Evolutionary conservation across 2,888 invertebrate genomes (phyloP).

Genomic region (Hemistola chrysoprasaria): DNA sequence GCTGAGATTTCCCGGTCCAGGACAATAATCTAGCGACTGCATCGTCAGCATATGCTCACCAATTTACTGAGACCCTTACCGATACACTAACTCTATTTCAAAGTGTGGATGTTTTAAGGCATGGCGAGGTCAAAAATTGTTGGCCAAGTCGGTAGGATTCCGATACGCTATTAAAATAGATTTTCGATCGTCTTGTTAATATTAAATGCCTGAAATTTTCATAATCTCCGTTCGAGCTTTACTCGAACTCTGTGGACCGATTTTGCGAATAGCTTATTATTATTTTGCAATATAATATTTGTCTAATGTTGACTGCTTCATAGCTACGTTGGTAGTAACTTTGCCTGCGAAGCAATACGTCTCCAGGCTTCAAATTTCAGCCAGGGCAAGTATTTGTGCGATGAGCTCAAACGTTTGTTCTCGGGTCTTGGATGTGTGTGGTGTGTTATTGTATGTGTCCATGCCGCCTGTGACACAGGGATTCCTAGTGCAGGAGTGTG

Average conservation of each 20-base stretch:
- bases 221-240: constrained; percentile 21
- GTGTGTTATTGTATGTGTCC: no score
- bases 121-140: constrained; percentile 26
- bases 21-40: constrained; percentile 59
- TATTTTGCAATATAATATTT: no score
- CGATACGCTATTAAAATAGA: constrained; percentile 57
- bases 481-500: no score
- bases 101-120: constrained; percentile 7
- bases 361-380: no score
- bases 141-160: constrained; percentile 39
- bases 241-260: constrained; percentile 15
- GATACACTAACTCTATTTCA: constrained; percentile 6
- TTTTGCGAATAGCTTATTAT: constrained; percentile 23
- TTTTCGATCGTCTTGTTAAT: constrained; percentile 51
- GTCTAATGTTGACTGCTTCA: no score
- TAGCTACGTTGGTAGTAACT: no score
- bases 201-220: constrained; percentile 44
- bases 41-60: constrained; percentile 50
- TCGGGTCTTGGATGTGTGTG: no score
- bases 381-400: no score
- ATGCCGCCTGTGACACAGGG: no score
- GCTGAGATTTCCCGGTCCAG: constrained; percentile 47
- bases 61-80: constrained; percentile 27
- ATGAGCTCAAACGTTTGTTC: no score
- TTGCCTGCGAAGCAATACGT: no score